Conservation (phyloP, 2,797 vertebrate species). For the Bradypodion ventrale region DNA sequence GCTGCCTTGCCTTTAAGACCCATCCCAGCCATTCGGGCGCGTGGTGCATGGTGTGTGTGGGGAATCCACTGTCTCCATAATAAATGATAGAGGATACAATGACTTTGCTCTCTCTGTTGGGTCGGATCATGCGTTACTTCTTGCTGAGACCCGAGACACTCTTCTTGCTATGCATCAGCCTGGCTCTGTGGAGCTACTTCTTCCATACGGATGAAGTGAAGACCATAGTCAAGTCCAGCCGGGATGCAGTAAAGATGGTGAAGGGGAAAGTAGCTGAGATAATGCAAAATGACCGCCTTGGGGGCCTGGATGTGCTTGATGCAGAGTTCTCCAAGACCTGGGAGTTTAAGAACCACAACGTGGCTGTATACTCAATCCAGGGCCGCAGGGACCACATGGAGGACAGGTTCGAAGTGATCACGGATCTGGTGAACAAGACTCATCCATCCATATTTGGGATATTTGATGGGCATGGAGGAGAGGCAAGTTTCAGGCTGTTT, state of each 20-base stretch:
- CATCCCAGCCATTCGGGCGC: slow-evolving; percentile 51
- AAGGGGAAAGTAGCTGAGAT: slow-evolving; percentile 99
- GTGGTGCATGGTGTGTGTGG: slow-evolving; percentile 54
- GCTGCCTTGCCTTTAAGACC: slow-evolving; percentile 55
- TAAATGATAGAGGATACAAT: slow-evolving; percentile 98
- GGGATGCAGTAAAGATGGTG: slow-evolving; percentile 99
- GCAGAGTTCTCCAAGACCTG: slow-evolving; percentile 98
- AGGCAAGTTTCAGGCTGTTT: slow-evolving; percentile 80
- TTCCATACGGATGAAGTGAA: slow-evolving; percentile 99
- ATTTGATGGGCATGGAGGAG: slow-evolving; percentile 97
- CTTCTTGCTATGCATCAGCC: slow-evolving; percentile 96
- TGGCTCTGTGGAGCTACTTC: slow-evolving; percentile 99
- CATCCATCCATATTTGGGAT: slow-evolving; percentile 98
- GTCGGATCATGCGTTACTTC: slow-evolving; percentile 99
- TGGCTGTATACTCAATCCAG: slow-evolving; percentile 98
- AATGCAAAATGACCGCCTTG: slow-evolving; percentile 95
- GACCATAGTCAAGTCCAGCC: slow-evolving; percentile 98
- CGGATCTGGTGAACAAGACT: slow-evolving; percentile 92
- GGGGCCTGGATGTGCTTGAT: slow-evolving; percentile 91
- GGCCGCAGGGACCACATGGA: slow-evolving; percentile 99
- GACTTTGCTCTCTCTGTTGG: slow-evolving; percentile 98
- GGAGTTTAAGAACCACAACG: slow-evolving; percentile 96
- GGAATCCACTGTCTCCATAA: slow-evolving; percentile 77
- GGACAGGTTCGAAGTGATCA: slow-evolving; percentile 94
- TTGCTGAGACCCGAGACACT: slow-evolving; percentile 98